Percentiles rank a stretch among this genome's conserved stretches.
Conservation (phyloP, 2,113 vertebrate species). For the Rhinichthys klamathensis region DNA sequence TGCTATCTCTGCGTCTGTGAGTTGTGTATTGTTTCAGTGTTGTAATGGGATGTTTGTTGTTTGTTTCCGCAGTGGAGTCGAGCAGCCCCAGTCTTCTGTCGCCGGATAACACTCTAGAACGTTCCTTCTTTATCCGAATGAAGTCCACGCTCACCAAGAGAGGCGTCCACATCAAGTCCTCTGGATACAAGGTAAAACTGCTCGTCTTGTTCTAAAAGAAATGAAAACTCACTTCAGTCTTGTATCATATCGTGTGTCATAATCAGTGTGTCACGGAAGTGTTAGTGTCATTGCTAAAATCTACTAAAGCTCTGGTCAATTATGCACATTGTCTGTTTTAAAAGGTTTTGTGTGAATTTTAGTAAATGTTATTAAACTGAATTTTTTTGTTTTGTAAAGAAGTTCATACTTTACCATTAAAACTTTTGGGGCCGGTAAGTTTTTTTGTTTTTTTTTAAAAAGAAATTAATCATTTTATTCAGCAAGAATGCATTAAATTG, state of each 20-base stretch:
- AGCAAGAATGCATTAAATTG: not conserved
- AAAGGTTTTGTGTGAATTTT: not conserved
- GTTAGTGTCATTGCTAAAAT: too few relatives aligned
- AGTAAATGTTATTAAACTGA: not conserved
- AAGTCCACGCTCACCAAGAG: slow-evolving; percentile 99
- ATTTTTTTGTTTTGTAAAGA: too few relatives aligned
- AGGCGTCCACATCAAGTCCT: slow-evolving; percentile 99
- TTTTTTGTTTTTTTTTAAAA: too few relatives aligned
- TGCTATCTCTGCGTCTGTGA: slow-evolving; percentile 48
- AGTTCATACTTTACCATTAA: too few relatives aligned
- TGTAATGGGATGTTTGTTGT: slow-evolving; percentile 54
- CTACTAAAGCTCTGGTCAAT: not conserved
- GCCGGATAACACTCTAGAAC: slow-evolving; percentile 90
- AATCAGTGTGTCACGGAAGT: too few relatives aligned
- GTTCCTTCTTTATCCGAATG: slow-evolving; percentile 99
- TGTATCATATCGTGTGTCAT: not conserved
- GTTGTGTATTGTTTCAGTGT: slow-evolving; percentile 43
- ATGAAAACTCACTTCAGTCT: not conserved
- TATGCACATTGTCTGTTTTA: not conserved
- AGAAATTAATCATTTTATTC: not conserved
- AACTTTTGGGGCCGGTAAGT: too few relatives aligned
- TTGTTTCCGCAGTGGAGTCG: slow-evolving; percentile 85
- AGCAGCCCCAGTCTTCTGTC: slow-evolving; percentile 90
- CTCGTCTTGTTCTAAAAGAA: not conserved
- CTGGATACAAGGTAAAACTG: slow-evolving; percentile 93